Base-by-base conservation (phyloP, 2,797 vertebrate species). In the Semaprochilodus insignis region DNA sequence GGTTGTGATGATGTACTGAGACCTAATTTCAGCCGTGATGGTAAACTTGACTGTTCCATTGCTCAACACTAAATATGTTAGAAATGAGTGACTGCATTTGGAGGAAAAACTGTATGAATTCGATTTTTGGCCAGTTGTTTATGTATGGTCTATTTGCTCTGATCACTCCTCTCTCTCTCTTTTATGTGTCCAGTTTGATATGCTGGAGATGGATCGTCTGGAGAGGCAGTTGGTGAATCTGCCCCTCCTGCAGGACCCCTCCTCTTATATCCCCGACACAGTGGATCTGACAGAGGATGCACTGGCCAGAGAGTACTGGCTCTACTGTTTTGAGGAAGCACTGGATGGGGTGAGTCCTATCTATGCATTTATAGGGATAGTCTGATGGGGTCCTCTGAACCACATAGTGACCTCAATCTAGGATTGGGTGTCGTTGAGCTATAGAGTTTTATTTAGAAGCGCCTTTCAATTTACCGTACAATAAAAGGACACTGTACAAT, bases 161-260 rank as follows among this genome's bases (percentile, higher is more conserved):
- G 44, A 48, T 48, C 44, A 10, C 44, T 48, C 10, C 11, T 17
- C 27, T 31, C 65, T 70, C 23, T 70, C 54, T 1, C 36, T 80
- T 4, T 40, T 21, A 21, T 57, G 66, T 59, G 40, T 85, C 14
- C 84, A 99, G 98, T 99, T 99, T 87, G 98, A 99, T 93, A 96
- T 99, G 95, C 84, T 99, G 87, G 98, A 99, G 88, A 99, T 99
- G 98, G 98, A 99, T 84, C 96, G 98, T 25, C 91, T 99, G 85
- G 98, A 99, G 88, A 94, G 98, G 81, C 95, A 97, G 0, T 94
- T 99, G 63, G 97, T 99, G 62, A 97, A 97, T 84, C 94, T 99
- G 36, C 98, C 98, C 0, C 94, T 99, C 82, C 96, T 99, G 40
- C 95, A 95, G 86, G 97, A 99, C 88, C 92, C 98, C 0, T 96